Evolutionary conservation across 2,113 vertebrate species (phyloP).

Genomic region (Daubentonia madagascariensis): DNA sequence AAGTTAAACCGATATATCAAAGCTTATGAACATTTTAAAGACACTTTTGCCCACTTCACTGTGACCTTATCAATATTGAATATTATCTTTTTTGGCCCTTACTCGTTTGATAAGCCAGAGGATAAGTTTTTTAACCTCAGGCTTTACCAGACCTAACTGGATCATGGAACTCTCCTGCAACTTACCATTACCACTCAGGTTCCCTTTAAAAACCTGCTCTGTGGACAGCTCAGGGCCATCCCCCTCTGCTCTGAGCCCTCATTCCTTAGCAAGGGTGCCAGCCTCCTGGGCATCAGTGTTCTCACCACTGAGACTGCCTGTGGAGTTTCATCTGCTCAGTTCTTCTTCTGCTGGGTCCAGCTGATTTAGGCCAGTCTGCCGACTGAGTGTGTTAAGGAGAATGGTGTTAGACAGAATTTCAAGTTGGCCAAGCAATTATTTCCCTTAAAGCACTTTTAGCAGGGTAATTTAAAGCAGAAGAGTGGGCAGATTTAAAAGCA

Average conservation of each 20-base stretch:
- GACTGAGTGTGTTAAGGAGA: neutral
- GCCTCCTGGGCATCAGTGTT: neutral
- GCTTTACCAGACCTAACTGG: neutral
- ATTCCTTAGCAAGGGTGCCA: neutral
- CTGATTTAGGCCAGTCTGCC: neutral
- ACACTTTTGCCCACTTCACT: neutral
- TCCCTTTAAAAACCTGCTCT: neutral
- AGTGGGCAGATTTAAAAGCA: neutral
- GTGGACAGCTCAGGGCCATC: neutral
- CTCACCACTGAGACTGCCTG: neutral
- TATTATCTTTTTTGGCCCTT: neutral
- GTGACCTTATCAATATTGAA: neutral
- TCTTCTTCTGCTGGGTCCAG: neutral
- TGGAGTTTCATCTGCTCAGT: neutral
- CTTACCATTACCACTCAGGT: neutral
- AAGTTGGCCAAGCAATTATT: neutral
- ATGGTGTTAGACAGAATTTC: neutral
- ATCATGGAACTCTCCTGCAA: neutral
- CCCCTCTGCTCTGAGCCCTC: neutral
- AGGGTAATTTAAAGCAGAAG: neutral
- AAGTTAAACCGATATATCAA: neutral
- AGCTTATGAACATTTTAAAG: neutral
- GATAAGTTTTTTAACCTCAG: neutral
- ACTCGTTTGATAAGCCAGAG: neutral
- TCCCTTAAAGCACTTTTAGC: neutral